Base-by-base conservation (phyloP, 1,140 invertebrate species). In the Galleria mellonella region DNA sequence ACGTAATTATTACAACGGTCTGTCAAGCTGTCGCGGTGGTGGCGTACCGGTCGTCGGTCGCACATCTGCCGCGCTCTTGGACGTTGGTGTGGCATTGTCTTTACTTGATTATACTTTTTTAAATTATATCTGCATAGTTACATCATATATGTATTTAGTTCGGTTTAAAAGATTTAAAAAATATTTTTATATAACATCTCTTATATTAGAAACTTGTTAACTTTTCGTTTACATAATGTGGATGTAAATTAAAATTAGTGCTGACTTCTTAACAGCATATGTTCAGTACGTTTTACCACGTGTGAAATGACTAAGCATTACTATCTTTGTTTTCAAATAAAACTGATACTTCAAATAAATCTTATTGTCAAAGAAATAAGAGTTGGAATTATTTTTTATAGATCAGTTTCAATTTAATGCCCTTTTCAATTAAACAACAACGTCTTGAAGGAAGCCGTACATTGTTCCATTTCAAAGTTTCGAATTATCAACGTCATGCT, bases 361-460 rank as follows among this genome's bases (percentile, higher is more conserved):
- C 15, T 37, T 37, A 37, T 17, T 17, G 9, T 37, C 2, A 15
- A 37, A 9, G n/a, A n/a, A 17, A 17, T 37, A 37, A 37, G 35
- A 15, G 2, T 17, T 6, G 15, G n/a, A 15, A 37, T 37, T 2
- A 31, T 2, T 0, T 37, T 17, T 13, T 10, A 17, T 37, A 15
- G 39, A 56, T 61, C 48, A 52, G 49, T 60, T 65, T 55, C 43
- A 32, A 52, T 39, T 42, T 45, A 43, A 61, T 62, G 59, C 62
- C 60, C 47, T 62, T 70, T 64, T 52, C 47, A 72, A 73, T 76
- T 72, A 74, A 71, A 69, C 63, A 71, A 71, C 53, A 47, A 30
- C 55, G 62, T 72, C 64, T 71, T 74, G 47, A 68, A 67, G 60
- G 56, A 70, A 66, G 53, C 55, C 52, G 51, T 53, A 46, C 51